Evolutionary conservation across 2,113 vertebrate genomes (phyloP), one percentile per base, ranked within the genome.

Genomic region (Trinectes maculatus): DNA sequence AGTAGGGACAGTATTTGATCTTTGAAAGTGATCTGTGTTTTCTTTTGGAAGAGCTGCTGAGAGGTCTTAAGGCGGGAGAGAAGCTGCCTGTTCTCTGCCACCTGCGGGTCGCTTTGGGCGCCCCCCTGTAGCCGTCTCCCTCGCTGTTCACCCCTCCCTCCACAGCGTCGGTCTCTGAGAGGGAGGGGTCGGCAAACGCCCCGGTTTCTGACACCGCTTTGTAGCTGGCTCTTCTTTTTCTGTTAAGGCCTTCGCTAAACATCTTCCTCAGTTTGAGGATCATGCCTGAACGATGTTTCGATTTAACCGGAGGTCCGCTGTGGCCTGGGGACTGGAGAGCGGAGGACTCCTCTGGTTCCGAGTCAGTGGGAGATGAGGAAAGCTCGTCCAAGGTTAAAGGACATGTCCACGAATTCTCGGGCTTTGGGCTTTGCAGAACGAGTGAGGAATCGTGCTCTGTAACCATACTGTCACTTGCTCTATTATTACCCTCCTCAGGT

Each of bases 1-100:
- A 66, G 58, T 86, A 90, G 2, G 91, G 88, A 29, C 89, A 89
- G 84, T 90, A 92, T 57, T 91, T 91, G 73, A 92, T 91, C 70
- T 86, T 91, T 10, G 90, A 33, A 8, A 89, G 52, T 0, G 91
- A 85, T 15, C 67, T 76, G 47, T 6, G 64, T 13, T 85, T 82
- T 18, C 77, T 65, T 64, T 88, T 84, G 6, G 86, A 86, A 6
- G 85, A 61, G 36, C 80, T 72, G 31, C 53, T 37, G 1, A 58
- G 81, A 25, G 82, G 82, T 60, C 77, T 70, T 6, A 77, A 44
- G 6, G 58, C 10, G 1, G 40, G 68, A 25, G 79, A 65, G 57
- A 83, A 74, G 53, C 72, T 29, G 15, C 56, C 73, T 0, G 44
- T 69, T 26, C 67, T 63, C 44, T 66, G 68, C 71, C 61, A 69